These are phyloP conservation scores for Apis dorsata DNA, from an alignment of 1,140 invertebrate genomes.

Conservation along the genomic window DNA sequence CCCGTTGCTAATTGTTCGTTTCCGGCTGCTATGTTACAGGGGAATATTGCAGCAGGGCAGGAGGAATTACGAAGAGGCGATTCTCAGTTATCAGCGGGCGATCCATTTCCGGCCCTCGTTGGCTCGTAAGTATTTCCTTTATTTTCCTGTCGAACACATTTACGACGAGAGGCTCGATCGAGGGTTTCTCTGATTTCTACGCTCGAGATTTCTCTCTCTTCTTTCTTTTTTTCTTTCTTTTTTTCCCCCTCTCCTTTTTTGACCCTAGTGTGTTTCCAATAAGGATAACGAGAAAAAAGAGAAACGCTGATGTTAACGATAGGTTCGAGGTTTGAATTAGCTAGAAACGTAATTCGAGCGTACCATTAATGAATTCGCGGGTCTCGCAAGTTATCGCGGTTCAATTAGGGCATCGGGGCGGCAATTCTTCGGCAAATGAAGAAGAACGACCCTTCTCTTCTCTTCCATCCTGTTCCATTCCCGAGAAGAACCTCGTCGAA, in stretches of 20 bases:
- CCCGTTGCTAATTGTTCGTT: neutral
- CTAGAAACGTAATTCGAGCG: no score
- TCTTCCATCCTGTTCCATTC: neutral
- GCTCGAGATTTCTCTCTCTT: neutral
- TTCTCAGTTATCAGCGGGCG: slow-evolving; percentile 94
- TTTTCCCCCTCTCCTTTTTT: neutral
- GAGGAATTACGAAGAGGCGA: slow-evolving; percentile 92
- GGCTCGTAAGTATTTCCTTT: slow-evolving; percentile 88
- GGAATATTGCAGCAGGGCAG: slow-evolving; percentile 96
- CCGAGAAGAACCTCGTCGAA: neutral
- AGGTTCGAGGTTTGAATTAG: slow-evolving; percentile 16
- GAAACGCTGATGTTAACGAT: slow-evolving; percentile 16
- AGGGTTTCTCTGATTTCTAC: neutral
- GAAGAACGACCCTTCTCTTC: slow-evolving; percentile 10
- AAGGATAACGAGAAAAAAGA: neutral
- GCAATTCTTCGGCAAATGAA: slow-evolving; percentile 3
- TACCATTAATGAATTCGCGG: no score
- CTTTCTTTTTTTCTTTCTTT: no score
- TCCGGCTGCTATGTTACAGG: slow-evolving; percentile 83
- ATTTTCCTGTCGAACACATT: neutral
- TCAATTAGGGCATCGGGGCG: slow-evolving; percentile 15
- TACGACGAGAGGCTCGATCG: neutral
- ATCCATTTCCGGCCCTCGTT: slow-evolving; percentile 96
- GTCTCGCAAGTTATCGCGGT: slow-evolving; percentile 20
- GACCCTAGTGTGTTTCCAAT: neutral